Percentiles rank a stretch among this genome's conserved stretches.
These are phyloP conservation scores for Polyommatus icarus DNA, from an alignment of 2,888 invertebrate species.

Conservation along the genomic window DNA sequence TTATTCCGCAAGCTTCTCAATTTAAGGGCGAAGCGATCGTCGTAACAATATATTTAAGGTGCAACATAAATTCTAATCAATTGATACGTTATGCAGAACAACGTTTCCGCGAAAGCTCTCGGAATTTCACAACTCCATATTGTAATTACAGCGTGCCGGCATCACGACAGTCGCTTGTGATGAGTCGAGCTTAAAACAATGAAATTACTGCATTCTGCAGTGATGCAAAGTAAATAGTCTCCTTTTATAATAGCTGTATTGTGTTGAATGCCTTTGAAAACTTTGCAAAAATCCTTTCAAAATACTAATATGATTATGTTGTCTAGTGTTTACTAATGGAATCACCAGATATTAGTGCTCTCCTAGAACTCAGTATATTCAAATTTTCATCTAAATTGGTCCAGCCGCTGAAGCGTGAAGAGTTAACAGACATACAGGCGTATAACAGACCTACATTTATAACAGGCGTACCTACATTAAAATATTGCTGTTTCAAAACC, in stretches of 20 bases:
- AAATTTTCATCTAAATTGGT: too few species aligned
- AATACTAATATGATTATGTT: not conserved
- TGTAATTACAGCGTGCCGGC: slow-evolving; percentile 34
- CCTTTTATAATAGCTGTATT: not conserved
- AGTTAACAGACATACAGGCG: too few species aligned
- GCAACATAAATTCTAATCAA: slow-evolving; percentile 10
- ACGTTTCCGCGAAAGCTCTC: slow-evolving; percentile 33
- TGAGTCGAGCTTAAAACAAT: slow-evolving; percentile 48
- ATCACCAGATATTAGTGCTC: not conserved
- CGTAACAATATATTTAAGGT: not conserved
- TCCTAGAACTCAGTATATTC: too few species aligned
- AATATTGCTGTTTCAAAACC: not conserved
- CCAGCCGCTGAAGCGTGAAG: too few species aligned
- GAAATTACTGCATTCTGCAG: slow-evolving; percentile 43
- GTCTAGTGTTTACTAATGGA: not conserved
- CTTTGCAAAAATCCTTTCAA: not conserved
- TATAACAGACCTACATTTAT: too few species aligned
- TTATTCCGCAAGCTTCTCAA: too few species aligned
- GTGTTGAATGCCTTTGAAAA: not conserved
- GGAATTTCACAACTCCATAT: slow-evolving; percentile 31
- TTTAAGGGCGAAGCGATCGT: not conserved
- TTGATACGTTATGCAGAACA: not conserved
- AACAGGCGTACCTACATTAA: too few species aligned
- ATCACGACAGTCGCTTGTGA: slow-evolving; percentile 45
- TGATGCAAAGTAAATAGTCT: not conserved